phyloP scores from a whole-genome alignment of 2,888 invertebrate species.

The Drosophila monieri region DNA sequence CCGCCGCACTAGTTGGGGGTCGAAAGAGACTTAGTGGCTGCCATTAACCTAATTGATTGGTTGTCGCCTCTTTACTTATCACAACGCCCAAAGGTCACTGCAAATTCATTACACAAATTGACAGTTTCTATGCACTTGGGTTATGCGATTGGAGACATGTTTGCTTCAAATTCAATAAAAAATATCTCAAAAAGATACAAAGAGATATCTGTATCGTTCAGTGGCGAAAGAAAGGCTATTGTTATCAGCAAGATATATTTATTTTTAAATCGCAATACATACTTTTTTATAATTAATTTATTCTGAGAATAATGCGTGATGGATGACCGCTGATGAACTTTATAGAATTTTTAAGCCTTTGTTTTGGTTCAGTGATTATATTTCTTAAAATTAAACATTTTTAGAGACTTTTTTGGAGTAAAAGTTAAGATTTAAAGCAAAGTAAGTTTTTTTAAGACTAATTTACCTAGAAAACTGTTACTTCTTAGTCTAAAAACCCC shows the following conservation, averaged over 20 bases:
- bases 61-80: constrained; percentile 37
- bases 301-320: constrained; percentile 2
- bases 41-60: constrained; percentile 72
- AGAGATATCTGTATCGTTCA: not conserved
- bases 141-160: constrained; percentile 33
- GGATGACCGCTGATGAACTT: not conserved
- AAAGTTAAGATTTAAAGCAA: no score
- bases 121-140: constrained; percentile 31
- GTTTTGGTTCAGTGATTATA: no score
- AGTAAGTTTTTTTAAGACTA: no score
- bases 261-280: not conserved
- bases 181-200: not conserved
- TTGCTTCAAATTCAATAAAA: not conserved
- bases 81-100: constrained; percentile 35
- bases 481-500: no score
- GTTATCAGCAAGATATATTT: constrained; percentile 12
- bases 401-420: no score
- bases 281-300: not conserved
- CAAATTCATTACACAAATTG: constrained; percentile 73
- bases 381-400: no score
- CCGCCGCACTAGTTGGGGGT: not conserved
- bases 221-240: constrained; percentile 16
- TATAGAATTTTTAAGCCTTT: no score
- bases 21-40: constrained; percentile 11
- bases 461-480: no score